Conservation (phyloP, 2,888 invertebrate genomes). For the Cephus runcator region DNA sequence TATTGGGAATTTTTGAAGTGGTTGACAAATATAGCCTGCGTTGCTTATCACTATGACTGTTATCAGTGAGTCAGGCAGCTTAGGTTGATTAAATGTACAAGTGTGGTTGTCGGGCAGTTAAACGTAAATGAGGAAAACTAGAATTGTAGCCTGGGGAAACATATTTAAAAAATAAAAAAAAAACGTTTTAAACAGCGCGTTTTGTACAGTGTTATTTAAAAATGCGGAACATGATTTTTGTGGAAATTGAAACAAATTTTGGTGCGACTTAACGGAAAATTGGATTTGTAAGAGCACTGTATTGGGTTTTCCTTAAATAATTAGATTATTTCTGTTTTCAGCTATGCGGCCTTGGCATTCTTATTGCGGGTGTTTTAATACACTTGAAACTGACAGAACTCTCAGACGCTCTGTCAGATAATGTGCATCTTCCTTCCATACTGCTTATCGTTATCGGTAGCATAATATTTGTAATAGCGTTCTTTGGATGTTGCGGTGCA, state of each 20-base stretch:
- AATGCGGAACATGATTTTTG: neutral
- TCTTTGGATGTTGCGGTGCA: constrained; percentile 63
- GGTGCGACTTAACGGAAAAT: neutral
- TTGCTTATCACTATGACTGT: neutral
- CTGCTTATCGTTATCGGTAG: constrained; percentile 76
- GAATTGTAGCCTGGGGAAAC: neutral
- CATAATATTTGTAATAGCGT: constrained; percentile 68
- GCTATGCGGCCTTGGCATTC: constrained; percentile 77
- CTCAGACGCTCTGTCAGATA: constrained; percentile 63
- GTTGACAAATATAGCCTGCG: neutral
- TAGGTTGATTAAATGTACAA: neutral
- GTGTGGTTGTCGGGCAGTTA: neutral
- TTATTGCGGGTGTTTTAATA: constrained; percentile 75
- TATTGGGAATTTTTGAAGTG: neutral
- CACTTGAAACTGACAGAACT: constrained; percentile 66
- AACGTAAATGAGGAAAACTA: neutral
- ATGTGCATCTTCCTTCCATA: constrained; percentile 72
- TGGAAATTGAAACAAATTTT: neutral
- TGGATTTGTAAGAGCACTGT: neutral
- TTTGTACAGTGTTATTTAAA: neutral
- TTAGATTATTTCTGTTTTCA: constrained; percentile 61
- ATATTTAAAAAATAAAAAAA: neutral
- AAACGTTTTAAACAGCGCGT: neutral
- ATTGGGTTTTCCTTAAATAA: neutral
- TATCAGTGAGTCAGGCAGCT: neutral